Base-by-base conservation (phyloP, 2,888 invertebrate species). In the Hypsopygia costalis region DNA sequence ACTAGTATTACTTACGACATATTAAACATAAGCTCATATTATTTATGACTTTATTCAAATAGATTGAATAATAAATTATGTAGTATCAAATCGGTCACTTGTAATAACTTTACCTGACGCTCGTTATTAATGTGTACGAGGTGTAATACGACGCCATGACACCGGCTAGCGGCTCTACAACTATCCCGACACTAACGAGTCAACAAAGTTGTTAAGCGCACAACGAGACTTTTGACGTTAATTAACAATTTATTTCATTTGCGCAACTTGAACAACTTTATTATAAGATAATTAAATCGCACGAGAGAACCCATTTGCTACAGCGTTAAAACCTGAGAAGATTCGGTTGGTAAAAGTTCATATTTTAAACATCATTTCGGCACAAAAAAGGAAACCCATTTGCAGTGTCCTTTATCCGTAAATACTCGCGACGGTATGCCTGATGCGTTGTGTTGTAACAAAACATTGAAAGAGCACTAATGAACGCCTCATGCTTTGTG, bases 391-490 rank as follows among this genome's bases (percentile, higher is more conserved):
- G 28, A 16, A 20, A 12, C 27, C 28, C 34, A 29, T 30, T 37
- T 37, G 29, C 22, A 21, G 29, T 37, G 21, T 20, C 36, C 16
- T n/a, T 30, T 37, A 25, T n/a, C 25, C 25, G 3, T 25, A n/a
- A 8, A 16, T 16, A 16, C 16, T 25, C 2, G 6, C n/a, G 25
- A 8, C 25, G 8, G 25, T 30, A 22, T 30, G 36, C 20, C 36
- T n/a, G 31, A 20, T 9, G 21, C 30, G n/a, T 27, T 12, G 27
- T 27, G 25, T 27, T 27, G 27, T 30, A 21, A 30, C 29, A 37
- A 37, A 37, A 37, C 30, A 22, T 37, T 37, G 30, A 37, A 22
- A 37, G 36, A 37, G 36, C 29, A 36, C 36, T 37, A 37, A 37
- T 37, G 30, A 37, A 37, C 30, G 30, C 36, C 30, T 11, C 36